Percentiles rank a stretch among this genome's conserved stretches.
Evolutionary conservation across 2,888 invertebrate genomes (phyloP).

Genomic region (Noctua comes): DNA sequence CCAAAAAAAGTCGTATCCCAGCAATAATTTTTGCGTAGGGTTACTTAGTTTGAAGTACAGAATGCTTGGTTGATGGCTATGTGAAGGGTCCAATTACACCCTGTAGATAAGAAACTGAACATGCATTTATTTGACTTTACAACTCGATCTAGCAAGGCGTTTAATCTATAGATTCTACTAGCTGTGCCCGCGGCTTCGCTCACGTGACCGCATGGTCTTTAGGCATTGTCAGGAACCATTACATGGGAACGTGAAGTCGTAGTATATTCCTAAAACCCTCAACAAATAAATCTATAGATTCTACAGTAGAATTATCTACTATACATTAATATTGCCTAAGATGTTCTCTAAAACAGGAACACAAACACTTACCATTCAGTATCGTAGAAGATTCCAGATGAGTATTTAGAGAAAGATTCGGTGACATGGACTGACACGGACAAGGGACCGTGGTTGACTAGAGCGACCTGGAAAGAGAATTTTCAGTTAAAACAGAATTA

Average conservation of each 20-base stretch:
- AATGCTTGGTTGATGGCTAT: no score
- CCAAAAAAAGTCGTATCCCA: no score
- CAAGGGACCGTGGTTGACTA: constrained; percentile 96
- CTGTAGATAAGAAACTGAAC: background rate
- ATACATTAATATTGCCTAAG: background rate
- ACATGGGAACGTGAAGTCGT: no score
- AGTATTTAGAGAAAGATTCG: constrained; percentile 80
- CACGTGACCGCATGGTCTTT: no score
- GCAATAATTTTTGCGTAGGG: no score
- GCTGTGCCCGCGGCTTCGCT: no score
- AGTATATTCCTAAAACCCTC: no score
- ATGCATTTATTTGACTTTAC: background rate
- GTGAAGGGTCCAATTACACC: no score
- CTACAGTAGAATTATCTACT: no score
- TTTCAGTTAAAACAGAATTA: background rate
- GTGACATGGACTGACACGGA: constrained; percentile 96
- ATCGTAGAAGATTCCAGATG: constrained; percentile 80
- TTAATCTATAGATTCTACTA: background rate
- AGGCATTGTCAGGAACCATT: no score
- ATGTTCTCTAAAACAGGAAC: background rate
- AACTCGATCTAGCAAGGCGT: background rate
- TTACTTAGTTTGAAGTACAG: no score
- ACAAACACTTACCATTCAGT: constrained; percentile 73
- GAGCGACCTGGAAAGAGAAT: constrained; percentile 90
- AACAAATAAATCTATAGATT: no score